Evolutionary conservation across 2,113 vertebrate species (phyloP).

Genomic region (Zosterops hypoxanthus): DNA sequence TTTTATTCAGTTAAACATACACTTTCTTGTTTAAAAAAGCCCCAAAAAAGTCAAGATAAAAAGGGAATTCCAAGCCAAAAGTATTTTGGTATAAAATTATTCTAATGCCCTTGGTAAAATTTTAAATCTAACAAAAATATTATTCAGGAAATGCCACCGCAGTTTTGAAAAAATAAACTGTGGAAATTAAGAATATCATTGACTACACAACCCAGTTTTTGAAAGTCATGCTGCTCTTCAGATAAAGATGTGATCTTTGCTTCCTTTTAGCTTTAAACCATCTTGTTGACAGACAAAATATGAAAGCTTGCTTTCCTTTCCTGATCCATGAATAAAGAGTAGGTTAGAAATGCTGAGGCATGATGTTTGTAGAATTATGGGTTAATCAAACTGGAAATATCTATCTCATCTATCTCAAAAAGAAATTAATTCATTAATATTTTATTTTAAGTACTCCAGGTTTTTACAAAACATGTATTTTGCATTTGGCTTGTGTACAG

Average conservation of each 20-base stretch:
- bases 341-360: background rate
- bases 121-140: background rate
- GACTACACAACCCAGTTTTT: background rate
- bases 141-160: rapidly evolving
- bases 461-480: background rate
- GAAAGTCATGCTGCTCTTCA: background rate
- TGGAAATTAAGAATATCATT: background rate
- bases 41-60: background rate
- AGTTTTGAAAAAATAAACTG: background rate
- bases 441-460: background rate
- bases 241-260: background rate
- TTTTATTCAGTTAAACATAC: background rate
- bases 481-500: background rate
- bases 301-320: background rate
- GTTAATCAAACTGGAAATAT: background rate
- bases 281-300: background rate
- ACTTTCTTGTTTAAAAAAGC: background rate
- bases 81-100: background rate
- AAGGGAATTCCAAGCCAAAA: background rate
- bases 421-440: background rate
- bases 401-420: background rate
- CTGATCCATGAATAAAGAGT: background rate
- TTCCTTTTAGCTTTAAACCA: background rate
- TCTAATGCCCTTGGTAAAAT: background rate
- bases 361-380: background rate